These are phyloP conservation scores for Phragmatobia fuliginosa DNA, from an alignment of 2,888 invertebrate genomes.

Conservation along the genomic window DNA sequence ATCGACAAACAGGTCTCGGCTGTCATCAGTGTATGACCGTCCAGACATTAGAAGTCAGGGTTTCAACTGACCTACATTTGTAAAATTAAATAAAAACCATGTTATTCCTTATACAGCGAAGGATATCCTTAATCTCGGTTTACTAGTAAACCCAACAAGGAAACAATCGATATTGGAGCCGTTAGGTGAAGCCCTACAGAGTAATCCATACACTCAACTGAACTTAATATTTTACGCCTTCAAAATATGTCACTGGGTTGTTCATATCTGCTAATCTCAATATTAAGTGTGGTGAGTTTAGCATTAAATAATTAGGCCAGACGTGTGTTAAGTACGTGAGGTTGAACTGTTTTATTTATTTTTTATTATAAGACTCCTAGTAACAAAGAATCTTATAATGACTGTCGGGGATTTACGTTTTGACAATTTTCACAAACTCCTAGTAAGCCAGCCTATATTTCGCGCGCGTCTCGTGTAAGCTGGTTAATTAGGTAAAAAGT, in stretches of 20 bases:
- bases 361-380: too few relatives aligned
- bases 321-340: background rate
- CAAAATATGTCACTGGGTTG: conserved; percentile 21
- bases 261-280: conserved; percentile 18
- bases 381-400: background rate
- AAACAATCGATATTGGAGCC: conserved; percentile 43
- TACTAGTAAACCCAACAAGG: conserved; percentile 13
- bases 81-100: background rate
- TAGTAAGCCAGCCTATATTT: too few relatives aligned
- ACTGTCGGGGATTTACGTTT: background rate
- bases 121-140: conserved; percentile 19
- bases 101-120: background rate
- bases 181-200: conserved; percentile 46
- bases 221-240: conserved; percentile 35
- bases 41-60: background rate
- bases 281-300: conserved; percentile 14
- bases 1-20: background rate
- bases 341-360: background rate
- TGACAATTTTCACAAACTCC: background rate
- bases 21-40: too few relatives aligned
- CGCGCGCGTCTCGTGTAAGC: too few relatives aligned
- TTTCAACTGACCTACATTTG: background rate
- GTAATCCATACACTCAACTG: conserved; percentile 40
- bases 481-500: too few relatives aligned
- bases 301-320: conserved; percentile 3